phyloP scores from a whole-genome alignment of 2,888 invertebrate species.

The Drosophila multiciliata region DNA sequence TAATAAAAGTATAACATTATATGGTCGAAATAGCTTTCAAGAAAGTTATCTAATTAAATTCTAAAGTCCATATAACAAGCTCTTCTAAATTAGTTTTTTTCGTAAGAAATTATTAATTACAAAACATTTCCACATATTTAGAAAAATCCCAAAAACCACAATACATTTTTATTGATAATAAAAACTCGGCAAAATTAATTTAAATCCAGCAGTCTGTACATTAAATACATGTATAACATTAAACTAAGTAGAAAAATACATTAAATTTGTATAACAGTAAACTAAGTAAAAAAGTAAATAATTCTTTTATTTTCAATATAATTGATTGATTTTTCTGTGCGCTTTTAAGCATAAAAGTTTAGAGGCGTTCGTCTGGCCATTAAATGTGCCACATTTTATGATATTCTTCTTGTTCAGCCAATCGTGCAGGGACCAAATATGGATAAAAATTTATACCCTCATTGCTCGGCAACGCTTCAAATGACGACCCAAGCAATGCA shows the following conservation, averaged over 20 bases:
- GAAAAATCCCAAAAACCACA: too few species aligned
- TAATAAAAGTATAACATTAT: too few species aligned
- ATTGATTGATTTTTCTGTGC: slow-evolving; percentile 43
- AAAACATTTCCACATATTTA: too few species aligned
- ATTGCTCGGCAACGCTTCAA: slow-evolving; percentile 20
- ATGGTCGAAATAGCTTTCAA: too few species aligned
- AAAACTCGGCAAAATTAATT: neutral
- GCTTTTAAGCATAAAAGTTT: slow-evolving; percentile 32
- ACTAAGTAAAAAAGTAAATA: slow-evolving; percentile 3
- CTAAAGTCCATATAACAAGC: too few species aligned
- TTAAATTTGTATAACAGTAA: neutral
- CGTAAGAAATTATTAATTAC: too few species aligned
- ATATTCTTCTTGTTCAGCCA: slow-evolving; percentile 39
- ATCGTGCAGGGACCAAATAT: slow-evolving; percentile 16
- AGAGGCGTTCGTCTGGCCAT: slow-evolving; percentile 26
- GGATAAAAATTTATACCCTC: slow-evolving; percentile 2
- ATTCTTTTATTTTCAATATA: slow-evolving; percentile 15
- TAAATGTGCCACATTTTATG: slow-evolving; percentile 40
- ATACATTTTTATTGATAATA: neutral
- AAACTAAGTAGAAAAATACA: neutral
- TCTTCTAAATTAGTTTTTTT: too few species aligned
- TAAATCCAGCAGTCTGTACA: neutral
- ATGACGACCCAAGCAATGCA: slow-evolving; percentile 25
- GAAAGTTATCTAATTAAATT: too few species aligned
- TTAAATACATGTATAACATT: neutral